phyloP scores from a whole-genome alignment of 2,888 invertebrate genomes.

The Anaspis maculata region DNA sequence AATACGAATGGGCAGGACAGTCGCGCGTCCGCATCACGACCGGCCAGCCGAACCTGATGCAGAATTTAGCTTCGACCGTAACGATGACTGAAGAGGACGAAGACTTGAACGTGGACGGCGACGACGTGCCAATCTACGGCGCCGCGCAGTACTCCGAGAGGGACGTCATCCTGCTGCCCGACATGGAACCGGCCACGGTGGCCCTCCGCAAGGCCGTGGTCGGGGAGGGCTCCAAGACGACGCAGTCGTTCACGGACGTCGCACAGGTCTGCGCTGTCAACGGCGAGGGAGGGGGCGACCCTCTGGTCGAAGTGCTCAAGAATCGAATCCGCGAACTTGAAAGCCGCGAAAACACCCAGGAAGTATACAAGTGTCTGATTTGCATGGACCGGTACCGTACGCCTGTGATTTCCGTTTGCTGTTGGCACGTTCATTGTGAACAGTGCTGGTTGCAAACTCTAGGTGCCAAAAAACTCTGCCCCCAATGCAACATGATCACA shows the following conservation, averaged over 20 bases:
- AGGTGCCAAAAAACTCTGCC: constrained; percentile 87
- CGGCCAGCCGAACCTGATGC: constrained; percentile 58
- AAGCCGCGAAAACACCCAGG: constrained; percentile 46
- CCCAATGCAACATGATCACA: constrained; percentile 90
- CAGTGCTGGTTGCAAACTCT: constrained; percentile 64
- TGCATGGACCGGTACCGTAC: constrained; percentile 80
- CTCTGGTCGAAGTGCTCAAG: constrained; percentile 65
- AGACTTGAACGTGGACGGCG: constrained; percentile 79
- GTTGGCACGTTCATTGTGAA: constrained; percentile 96
- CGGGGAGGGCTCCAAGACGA: constrained; percentile 25
- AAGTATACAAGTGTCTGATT: constrained; percentile 77
- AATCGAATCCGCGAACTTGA: constrained; percentile 70
- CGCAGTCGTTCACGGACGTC: constrained; percentile 4
- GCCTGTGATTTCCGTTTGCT: constrained; percentile 87
- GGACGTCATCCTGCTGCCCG: constrained; percentile 53
- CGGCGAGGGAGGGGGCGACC: constrained; percentile 32
- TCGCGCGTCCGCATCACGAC: constrained; percentile 68
- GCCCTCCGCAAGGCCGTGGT: constrained; percentile 48
- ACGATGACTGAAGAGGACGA: constrained; percentile 52
- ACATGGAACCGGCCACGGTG: constrained; percentile 49
- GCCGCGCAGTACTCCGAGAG: constrained; percentile 78
- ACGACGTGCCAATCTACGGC: constrained; percentile 79
- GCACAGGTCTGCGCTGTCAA: constrained; percentile 1
- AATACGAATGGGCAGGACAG: constrained; percentile 90
- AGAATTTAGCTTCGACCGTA: constrained; percentile 45